Evolutionary conservation across 2,888 invertebrate genomes (phyloP).

Genomic region (Agrotis puta): DNA sequence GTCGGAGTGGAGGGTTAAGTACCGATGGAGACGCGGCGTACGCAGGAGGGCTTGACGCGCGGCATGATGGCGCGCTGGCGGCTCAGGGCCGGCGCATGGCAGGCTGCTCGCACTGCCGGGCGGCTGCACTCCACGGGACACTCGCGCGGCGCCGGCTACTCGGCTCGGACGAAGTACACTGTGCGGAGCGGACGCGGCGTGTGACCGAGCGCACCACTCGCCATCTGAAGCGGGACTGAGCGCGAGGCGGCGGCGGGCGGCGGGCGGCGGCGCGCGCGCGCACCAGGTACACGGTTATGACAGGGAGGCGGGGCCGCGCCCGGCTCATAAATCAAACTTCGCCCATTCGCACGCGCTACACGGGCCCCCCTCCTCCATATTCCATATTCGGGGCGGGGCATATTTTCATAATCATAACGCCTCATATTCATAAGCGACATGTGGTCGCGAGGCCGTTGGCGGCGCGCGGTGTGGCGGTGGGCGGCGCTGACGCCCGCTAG

Average conservation of each 20-base stretch:
- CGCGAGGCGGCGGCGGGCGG: conserved; percentile 85
- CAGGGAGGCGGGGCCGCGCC: conserved; percentile 92
- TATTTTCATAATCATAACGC: conserved; percentile 91
- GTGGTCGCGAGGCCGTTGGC: conserved; percentile 76
- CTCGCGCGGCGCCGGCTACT: conserved; percentile 79
- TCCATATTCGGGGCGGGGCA: conserved; percentile 91
- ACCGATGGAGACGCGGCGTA: conserved; percentile 91
- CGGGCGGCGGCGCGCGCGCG: conserved; percentile 90
- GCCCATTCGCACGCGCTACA: conserved; percentile 92
- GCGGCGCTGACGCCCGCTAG: conserved; percentile 88
- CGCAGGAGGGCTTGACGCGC: conserved; percentile 90
- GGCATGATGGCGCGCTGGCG: conserved; percentile 85
- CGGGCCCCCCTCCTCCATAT: conserved; percentile 92
- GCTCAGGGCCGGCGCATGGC: conserved; percentile 88
- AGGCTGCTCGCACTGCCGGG: conserved; percentile 67
- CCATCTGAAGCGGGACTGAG: conserved; percentile 91
- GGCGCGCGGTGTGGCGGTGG: conserved; percentile 80
- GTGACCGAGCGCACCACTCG: conserved; percentile 87
- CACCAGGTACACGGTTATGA: conserved; percentile 93
- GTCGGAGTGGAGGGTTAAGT: conserved; percentile 80
- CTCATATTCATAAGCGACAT: conserved; percentile 91
- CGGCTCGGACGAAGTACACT: conserved; percentile 79
- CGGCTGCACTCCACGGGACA: conserved; percentile 68
- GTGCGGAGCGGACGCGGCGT: conserved; percentile 78
- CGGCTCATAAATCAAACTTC: conserved; percentile 93